These are phyloP conservation scores for Gasterosteus aculeatus DNA, from an alignment of 2,113 vertebrate genomes.

Conservation along the genomic window DNA sequence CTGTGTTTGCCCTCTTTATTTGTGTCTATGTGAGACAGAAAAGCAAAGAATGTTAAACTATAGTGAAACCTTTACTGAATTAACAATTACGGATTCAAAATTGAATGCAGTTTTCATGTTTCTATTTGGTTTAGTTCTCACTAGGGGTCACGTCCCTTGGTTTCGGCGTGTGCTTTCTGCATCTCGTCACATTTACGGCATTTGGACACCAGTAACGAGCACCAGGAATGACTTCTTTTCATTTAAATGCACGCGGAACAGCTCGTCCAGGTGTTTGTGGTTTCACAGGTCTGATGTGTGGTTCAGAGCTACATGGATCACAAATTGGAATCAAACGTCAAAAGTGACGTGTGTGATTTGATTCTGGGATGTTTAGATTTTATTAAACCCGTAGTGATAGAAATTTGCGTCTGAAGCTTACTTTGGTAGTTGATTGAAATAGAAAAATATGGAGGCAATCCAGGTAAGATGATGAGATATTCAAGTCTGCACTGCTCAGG, in stretches of 20 bases:
- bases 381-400: conserved; percentile 44
- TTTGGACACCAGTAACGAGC: neutral
- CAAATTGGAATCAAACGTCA: neutral
- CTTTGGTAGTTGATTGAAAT: conserved; percentile 11
- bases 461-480: conserved; percentile 18
- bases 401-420: conserved; percentile 21
- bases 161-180: neutral
- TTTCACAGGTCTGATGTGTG: conserved; percentile 4
- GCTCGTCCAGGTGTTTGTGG: neutral
- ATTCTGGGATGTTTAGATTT: conserved; percentile 36
- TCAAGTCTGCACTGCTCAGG: neutral
- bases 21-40: neutral
- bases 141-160: neutral
- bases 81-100: neutral
- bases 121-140: neutral
- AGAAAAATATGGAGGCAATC: conserved; percentile 6
- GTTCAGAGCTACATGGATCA: neutral
- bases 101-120: neutral
- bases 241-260: neutral
- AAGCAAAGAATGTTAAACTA: neutral
- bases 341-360: conserved; percentile 43
- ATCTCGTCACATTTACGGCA: neutral
- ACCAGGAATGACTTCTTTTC: neutral
- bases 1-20: conserved; percentile 3
- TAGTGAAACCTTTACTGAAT: neutral